These are phyloP conservation scores for Drosophila sturtevanti DNA, from an alignment of 1,140 invertebrate genomes.

Conservation along the genomic window DNA sequence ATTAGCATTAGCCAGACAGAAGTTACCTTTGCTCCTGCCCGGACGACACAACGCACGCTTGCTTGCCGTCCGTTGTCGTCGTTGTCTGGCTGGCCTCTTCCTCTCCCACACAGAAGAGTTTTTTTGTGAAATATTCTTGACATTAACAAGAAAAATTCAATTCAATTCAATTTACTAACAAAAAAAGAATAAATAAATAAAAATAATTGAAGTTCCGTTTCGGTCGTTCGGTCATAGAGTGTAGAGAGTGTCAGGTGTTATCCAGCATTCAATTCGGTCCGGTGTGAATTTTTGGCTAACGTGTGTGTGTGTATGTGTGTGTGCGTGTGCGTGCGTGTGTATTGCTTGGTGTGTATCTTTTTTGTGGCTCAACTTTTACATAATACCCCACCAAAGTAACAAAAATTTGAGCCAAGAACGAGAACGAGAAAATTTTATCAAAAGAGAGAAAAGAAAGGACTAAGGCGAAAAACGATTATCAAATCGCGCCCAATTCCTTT, in stretches of 20 bases:
- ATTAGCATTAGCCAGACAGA: slow-evolving; percentile 72
- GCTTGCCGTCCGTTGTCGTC: slow-evolving; percentile 68
- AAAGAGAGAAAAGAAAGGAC: slow-evolving; percentile 6
- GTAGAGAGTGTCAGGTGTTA: slow-evolving; percentile 55
- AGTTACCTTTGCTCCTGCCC: slow-evolving; percentile 83
- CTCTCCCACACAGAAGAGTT: slow-evolving; percentile 2
- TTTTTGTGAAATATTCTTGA: slow-evolving; percentile 1
- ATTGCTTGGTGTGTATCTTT: slow-evolving; percentile 23
- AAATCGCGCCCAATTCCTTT: slow-evolving; percentile 11
- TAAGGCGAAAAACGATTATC: neutral
- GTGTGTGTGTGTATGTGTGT: slow-evolving; percentile 11
- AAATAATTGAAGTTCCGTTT: slow-evolving; percentile 17
- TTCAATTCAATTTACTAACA: neutral
- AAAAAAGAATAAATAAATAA: neutral
- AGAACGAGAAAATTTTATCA: slow-evolving; percentile 2
- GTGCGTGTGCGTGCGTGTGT: slow-evolving; percentile 25
- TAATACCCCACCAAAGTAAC: slow-evolving; percentile 31
- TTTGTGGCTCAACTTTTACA: slow-evolving; percentile 35
- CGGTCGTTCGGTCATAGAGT: slow-evolving; percentile 32
- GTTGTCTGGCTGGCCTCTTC: slow-evolving; percentile 68
- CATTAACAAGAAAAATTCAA: neutral
- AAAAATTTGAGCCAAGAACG: slow-evolving; percentile 8
- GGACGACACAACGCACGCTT: slow-evolving; percentile 82
- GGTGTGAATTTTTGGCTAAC: slow-evolving; percentile 27
- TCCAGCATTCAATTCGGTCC: neutral